Base-by-base conservation (phyloP, 2,113 vertebrate genomes). In the Edolisoma coerulescens region DNA sequence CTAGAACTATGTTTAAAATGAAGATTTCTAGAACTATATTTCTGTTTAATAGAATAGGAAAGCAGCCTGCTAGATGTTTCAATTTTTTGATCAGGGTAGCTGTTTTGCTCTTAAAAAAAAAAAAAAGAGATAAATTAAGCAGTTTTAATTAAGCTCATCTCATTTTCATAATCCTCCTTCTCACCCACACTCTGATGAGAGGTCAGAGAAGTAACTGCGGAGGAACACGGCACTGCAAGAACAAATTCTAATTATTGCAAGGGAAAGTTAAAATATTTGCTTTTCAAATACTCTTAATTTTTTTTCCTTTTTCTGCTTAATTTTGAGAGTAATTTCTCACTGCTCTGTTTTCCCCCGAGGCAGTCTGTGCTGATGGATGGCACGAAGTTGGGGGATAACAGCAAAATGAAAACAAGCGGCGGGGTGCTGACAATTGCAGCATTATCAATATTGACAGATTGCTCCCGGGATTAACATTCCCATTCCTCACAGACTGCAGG, bases 91-190 rank as follows among this genome's bases (percentile, higher is more conserved):
- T 52, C 39, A 84, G 42, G 13, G 14, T 59, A 63, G 24, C 28
- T 74, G 23, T 39, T 90, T 68, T 39, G 26, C 45, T 83, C 50
- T 52, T 65, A 45, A 53, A 89, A 85, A 64, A 89, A 57, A 87
- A 84, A 65, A 83, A 80, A 28, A 3, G 39, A 78, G 73, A 81
- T 74, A 90, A 93, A 94, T 95, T 63, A 90, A 78, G 41, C 65
- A 60, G 16, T 88, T 94, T 94, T 95, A 93, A 97, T 95, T 96
- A 95, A 95, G 82, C 53, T 84, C 74, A 56, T 87, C 77, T 94
- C 27, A 64, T 95, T 95, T 95, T 97, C 59, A n/a, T 94, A 91
- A 65, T 86, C 89, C 52, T 90, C 76, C 68, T 89, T 84, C 86
- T 96, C 93, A 96, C 79, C 90, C 90, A 86, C 93, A 56, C 60